Evolutionary conservation across 2,888 invertebrate genomes (phyloP), one percentile per base, ranked within the genome.

Genomic region (Teleiodes luculella): DNA sequence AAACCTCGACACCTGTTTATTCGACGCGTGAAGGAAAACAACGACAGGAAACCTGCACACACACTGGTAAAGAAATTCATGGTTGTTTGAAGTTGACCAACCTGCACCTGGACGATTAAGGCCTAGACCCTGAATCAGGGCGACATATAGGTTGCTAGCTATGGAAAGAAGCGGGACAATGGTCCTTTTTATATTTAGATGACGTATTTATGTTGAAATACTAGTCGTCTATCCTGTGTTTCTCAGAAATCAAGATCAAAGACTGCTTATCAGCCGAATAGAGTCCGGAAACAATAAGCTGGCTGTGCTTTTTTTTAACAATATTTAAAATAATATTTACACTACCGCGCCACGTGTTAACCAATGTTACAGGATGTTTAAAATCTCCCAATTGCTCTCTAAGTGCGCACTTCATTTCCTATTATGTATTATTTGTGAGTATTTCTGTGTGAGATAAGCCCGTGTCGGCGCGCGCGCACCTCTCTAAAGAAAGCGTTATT

Each of bases 361-460:
- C 74, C 74, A 67, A 77, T 70, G 37, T 65, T 77, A 76, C 87
- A 84, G 88, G 86, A 87, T 86, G 86, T 87, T 87, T 86, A 66
- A 79, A 81, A 78, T 72, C 67, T 70, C 69, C 68, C 72, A 83
- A 86, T 80, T 76, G 70, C 74, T 65, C 65, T 71, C 74, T 83
- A 83, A 86, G 82, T 82, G 80, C 72, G 67, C 74, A 74, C 75
- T 83, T 83, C 78, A 80, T 82, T 83, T 83, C 78, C 76, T 83
- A 86, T 83, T 81, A 79, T 66, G 74, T 77, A 82, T 83, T 84
- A 84, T 83, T 82, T 80, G 81, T 83, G 71, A 70, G 72, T 77
- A 75, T 76, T 73, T 69, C 60, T 70, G 67, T 74, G 68, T 68
- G 64, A 80, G 85, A 85, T 86, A 85, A 86, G 80, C 76, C 66